Evolutionary conservation across 2,113 vertebrate genomes (phyloP).

Genomic region (Passer domesticus): DNA sequence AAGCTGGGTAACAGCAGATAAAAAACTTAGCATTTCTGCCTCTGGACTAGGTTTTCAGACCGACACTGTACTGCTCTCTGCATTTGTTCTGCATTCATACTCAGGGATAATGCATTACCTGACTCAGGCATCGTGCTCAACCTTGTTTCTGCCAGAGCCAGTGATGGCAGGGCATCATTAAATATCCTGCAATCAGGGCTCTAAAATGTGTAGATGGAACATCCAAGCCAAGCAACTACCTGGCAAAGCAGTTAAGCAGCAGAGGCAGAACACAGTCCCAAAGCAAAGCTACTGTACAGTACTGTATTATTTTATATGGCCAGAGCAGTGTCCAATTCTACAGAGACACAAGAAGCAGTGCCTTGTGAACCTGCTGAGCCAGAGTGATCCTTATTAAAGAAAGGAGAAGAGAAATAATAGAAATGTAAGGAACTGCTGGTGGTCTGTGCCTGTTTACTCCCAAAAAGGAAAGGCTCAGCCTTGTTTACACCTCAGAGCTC

Average conservation of each 20-base stretch:
- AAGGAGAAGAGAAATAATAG: background rate
- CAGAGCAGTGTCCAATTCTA: background rate
- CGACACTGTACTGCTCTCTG: background rate
- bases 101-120: background rate
- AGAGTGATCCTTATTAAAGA: background rate
- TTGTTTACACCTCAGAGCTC: background rate
- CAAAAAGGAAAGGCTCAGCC: background rate
- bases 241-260: background rate
- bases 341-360: background rate
- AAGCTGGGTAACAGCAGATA: background rate
- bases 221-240: background rate
- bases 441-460: background rate
- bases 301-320: background rate
- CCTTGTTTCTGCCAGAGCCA: background rate
- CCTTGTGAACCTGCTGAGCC: background rate
- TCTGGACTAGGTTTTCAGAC: background rate
- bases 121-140: rapidly evolving
- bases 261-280: background rate
- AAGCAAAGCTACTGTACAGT: background rate
- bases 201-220: background rate
- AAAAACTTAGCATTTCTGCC: background rate
- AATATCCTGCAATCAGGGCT: background rate
- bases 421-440: background rate
- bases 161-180: background rate
- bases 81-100: background rate